Conservation (phyloP, 2,888 invertebrate species). For the Cephus sareptanus region DNA sequence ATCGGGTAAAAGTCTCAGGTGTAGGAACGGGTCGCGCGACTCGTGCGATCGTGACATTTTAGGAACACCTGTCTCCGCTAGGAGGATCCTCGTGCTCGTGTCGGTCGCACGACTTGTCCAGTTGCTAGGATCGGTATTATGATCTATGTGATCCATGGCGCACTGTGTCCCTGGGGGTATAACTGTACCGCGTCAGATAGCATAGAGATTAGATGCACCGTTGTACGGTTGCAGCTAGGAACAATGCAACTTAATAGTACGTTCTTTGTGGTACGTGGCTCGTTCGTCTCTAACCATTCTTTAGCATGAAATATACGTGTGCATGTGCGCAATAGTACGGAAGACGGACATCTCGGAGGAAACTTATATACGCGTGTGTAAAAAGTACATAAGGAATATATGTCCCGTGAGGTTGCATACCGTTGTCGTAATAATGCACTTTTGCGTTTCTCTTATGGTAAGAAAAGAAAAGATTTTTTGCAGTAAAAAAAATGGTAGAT, state of each 20-base stretch:
- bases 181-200: slow-evolving; percentile 54
- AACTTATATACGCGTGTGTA: no score
- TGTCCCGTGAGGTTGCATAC: slow-evolving; percentile 25
- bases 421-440: slow-evolving; percentile 41
- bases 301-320: background rate
- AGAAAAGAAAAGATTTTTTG: no score
- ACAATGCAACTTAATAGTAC: slow-evolving; percentile 53
- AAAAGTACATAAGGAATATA: no score
- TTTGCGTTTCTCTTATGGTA: background rate
- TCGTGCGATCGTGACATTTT: slow-evolving; percentile 31
- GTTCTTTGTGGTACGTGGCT: slow-evolving; percentile 15
- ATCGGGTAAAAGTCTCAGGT: background rate
- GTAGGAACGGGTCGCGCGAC: background rate
- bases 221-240: slow-evolving; percentile 46
- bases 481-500: no score
- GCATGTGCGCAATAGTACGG: no score
- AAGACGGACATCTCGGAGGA: no score
- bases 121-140: slow-evolving; percentile 50
- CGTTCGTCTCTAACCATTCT: slow-evolving; percentile 32
- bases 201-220: slow-evolving; percentile 58
- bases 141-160: slow-evolving; percentile 43
- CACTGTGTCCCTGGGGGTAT: slow-evolving; percentile 44
- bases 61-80: slow-evolving; percentile 34
- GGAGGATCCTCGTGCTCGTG: slow-evolving; percentile 35
- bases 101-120: slow-evolving; percentile 54